Evolutionary conservation across 2,888 invertebrate genomes (phyloP).

Genomic region (Osmoderma eremita): DNA sequence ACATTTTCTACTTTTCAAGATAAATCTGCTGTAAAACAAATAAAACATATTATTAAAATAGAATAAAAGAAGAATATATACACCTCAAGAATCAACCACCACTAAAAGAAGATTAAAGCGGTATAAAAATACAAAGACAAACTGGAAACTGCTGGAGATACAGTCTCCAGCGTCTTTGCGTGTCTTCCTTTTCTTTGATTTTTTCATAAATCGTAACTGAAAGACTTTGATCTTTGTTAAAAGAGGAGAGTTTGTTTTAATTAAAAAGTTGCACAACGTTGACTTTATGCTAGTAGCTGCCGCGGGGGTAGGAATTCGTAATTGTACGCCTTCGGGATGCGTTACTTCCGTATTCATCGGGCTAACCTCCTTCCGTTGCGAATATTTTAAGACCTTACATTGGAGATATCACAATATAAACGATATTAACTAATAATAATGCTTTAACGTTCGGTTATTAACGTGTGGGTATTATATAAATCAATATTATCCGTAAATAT

Average conservation of each 20-base stretch:
- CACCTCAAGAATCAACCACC: too few species aligned
- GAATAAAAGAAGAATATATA: too few species aligned
- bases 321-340: background rate
- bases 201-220: constrained; percentile 27
- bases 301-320: constrained; percentile 19
- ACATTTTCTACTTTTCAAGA: too few species aligned
- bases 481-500: constrained; percentile 5
- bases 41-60: too few species aligned
- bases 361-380: too few species aligned
- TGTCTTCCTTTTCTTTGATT: background rate
- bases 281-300: constrained; percentile 17
- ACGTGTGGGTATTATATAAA: constrained; percentile 2
- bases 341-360: too few species aligned
- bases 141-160: background rate
- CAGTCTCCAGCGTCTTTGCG: constrained; percentile 9
- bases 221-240: constrained; percentile 29
- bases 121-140: background rate
- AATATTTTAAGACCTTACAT: too few species aligned
- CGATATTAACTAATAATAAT: background rate
- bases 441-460: background rate
- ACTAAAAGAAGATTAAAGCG: too few species aligned
- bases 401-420: too few species aligned
- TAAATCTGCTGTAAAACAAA: too few species aligned
- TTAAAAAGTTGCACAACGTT: constrained; percentile 36
- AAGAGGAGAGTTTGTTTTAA: constrained; percentile 34